These are phyloP conservation scores for Alauda arvensis DNA, from an alignment of 2,797 vertebrate species.

Conservation along the genomic window DNA sequence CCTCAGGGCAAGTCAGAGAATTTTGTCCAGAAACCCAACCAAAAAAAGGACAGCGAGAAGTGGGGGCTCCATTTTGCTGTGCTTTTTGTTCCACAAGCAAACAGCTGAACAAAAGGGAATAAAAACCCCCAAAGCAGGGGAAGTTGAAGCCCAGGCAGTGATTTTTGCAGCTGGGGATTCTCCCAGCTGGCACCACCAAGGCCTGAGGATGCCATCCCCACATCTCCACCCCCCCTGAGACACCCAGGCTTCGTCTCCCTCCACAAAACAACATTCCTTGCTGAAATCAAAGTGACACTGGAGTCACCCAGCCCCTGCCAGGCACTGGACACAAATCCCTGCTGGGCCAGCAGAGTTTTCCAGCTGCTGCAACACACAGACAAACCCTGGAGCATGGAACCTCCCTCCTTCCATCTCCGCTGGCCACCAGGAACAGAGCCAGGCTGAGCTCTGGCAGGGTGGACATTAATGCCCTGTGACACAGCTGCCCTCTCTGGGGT, in stretches of 20 bases:
- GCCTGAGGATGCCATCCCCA: neutral
- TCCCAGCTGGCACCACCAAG: neutral
- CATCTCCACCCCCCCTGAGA: neutral
- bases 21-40: neutral
- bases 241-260: neutral
- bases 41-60: neutral
- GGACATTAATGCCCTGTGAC: constrained; percentile 55
- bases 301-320: neutral
- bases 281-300: neutral
- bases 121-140: neutral
- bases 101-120: neutral
- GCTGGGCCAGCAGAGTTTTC: neutral
- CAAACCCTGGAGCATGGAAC: neutral
- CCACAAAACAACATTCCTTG: neutral
- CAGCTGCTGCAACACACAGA: neutral
- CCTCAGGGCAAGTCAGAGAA: neutral
- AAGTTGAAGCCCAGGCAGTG: neutral
- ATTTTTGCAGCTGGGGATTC: neutral
- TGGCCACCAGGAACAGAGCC: neutral
- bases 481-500: constrained; percentile 16
- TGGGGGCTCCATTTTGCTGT: accelerated
- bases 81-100: neutral
- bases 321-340: neutral
- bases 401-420: neutral
- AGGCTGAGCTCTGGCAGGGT: neutral